Base-by-base conservation (phyloP, 2,888 invertebrate species). In the Cantharis flavilabris region DNA sequence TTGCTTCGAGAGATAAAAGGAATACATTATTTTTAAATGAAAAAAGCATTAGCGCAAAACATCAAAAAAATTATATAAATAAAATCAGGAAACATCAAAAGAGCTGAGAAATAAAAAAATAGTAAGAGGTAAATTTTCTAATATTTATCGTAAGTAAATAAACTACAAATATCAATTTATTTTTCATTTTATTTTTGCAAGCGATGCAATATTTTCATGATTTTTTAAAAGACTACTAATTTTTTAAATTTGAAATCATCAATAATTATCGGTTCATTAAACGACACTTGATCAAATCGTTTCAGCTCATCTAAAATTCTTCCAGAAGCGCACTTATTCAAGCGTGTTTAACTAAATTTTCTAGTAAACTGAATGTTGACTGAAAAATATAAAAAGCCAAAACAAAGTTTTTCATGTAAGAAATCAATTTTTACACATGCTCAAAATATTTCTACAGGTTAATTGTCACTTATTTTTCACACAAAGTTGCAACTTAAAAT, bases 331-430 rank as follows among this genome's bases (percentile, higher is more conserved):
- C 23, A 65, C 23, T 23, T 26, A 69, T 18, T 69, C 62, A 9
- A 16, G 69, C 73, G 26, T 73, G 28, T 16, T 30, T 69, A 72
- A 72, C 64, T 9, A 69, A 73, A 73, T 73, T 73, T 73, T 62
- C 49, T 23, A 69, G 69, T 69, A 67, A 72, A 72, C 18, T 67
- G 30, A 30, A 23, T 69, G 62, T 14, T 28, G 26, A 20, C 49
- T 62, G 18, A 30, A 73, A 73, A 73, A 73, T 63, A 69, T 73
- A 30, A 73, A 73, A 62, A 9, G 26, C 23, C 49, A 49, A 49
- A 49, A 49, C 7, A 49, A 49, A 49, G n/a, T n/a, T n/a, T 49
- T 49, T n/a, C 49, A n/a, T 49, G n/a, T 49, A 49, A n/a, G n/a
- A n/a, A 49, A 49, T n/a, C 49, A 49, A 49, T n/a, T 49, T 49